Evolutionary conservation across 2,797 vertebrate genomes (phyloP).

Genomic region (Strix occidentalis): DNA sequence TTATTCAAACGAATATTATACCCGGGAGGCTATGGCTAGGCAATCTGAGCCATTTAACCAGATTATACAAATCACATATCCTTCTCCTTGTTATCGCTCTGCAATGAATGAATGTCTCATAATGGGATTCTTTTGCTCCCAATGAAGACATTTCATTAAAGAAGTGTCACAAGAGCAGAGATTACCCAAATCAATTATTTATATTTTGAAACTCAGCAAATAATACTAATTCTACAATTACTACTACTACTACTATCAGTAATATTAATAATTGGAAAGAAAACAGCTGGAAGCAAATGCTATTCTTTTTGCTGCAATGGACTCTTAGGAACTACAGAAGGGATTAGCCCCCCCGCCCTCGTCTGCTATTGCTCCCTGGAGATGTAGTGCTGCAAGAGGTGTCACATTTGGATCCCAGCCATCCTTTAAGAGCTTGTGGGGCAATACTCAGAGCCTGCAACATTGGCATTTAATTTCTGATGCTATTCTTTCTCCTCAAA

Average conservation of each 20-base stretch:
- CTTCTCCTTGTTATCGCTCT: conserved; percentile 63
- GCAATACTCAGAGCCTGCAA: background rate
- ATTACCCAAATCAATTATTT: conserved; percentile 80
- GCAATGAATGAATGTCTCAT: conserved; percentile 59
- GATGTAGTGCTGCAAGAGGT: background rate
- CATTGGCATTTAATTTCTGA: background rate
- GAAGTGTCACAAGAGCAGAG: conserved; percentile 73
- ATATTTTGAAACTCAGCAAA: conserved; percentile 74
- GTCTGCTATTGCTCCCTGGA: background rate
- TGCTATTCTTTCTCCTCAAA: background rate
- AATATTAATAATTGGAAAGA: conserved; percentile 65
- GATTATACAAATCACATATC: conserved; percentile 68
- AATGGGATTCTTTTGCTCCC: conserved; percentile 72
- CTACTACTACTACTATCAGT: conserved; percentile 1
- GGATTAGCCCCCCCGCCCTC: background rate
- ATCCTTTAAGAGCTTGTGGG: background rate
- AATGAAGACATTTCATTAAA: conserved; percentile 78
- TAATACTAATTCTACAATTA: conserved; percentile 62
- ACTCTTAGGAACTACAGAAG: background rate
- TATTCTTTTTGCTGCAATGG: background rate
- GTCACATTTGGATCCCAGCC: background rate
- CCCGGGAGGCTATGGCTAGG: conserved; percentile 32
- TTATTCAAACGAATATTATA: conserved; percentile 55
- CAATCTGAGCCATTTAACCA: conserved; percentile 68
- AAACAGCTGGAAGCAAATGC: conserved; percentile 59